phyloP scores from a whole-genome alignment of 2,113 vertebrate species.

The Pteronura brasiliensis region DNA sequence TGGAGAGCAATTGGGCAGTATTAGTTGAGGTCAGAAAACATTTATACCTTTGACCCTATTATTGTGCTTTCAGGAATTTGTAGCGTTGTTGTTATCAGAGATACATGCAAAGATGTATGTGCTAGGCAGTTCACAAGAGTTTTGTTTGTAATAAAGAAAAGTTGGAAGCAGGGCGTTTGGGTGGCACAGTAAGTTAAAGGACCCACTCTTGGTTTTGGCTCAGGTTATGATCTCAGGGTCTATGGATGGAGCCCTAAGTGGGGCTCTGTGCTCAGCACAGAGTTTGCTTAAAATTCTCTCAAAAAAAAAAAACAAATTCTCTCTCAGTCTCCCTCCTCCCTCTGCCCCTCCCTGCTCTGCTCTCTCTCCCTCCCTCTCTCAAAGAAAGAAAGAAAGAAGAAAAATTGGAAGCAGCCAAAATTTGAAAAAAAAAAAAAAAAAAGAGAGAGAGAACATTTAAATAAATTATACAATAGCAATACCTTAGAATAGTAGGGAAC shows the following conservation, averaged over 20 bases:
- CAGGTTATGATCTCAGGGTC: not conserved
- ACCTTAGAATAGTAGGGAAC: slow-evolving; percentile 1
- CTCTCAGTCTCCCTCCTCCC: not conserved
- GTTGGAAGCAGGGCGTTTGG: not conserved
- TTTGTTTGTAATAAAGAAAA: slow-evolving; percentile 16
- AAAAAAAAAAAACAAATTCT: not conserved
- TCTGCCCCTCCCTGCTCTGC: not conserved
- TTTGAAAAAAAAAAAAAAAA: not conserved
- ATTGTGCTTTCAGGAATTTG: not conserved
- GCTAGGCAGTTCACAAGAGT: not conserved
- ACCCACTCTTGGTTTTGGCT: not conserved
- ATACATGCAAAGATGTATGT: not conserved
- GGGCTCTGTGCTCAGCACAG: not conserved
- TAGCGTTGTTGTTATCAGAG: not conserved
- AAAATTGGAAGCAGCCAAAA: not conserved
- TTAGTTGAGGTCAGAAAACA: not conserved
- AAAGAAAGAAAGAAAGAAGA: not conserved
- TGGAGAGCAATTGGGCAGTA: not conserved
- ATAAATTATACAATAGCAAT: not conserved
- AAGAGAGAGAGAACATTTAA: not conserved
- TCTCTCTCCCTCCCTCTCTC: not conserved
- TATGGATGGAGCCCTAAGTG: not conserved
- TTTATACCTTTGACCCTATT: not conserved
- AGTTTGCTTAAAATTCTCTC: not conserved
- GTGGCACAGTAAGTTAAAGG: not conserved